These are phyloP conservation scores for Chymomyza fuscimana DNA, from an alignment of 2,888 invertebrate genomes.

Conservation along the genomic window DNA sequence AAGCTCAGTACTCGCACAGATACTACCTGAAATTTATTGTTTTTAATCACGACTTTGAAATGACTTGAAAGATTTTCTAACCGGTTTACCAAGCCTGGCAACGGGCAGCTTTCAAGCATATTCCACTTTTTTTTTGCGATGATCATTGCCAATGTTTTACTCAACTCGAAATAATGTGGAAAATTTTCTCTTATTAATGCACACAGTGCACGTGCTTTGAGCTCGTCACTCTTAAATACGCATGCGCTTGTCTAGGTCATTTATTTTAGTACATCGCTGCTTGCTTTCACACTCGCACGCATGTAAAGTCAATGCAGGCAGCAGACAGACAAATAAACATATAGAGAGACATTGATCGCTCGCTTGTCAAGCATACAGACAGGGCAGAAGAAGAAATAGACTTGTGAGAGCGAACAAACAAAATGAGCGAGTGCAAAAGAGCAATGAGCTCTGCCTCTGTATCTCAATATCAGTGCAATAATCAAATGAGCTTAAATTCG, in stretches of 20 bases:
- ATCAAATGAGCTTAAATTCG: constrained; percentile 59
- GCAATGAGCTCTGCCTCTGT: constrained; percentile 24
- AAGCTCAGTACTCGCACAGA: constrained; percentile 19
- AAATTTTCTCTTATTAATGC: constrained; percentile 54
- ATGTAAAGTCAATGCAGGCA: background rate
- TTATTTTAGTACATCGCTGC: constrained; percentile 34
- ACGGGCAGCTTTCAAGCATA: constrained; percentile 11
- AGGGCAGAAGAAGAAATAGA: background rate
- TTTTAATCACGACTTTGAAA: background rate
- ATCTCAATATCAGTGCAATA: constrained; percentile 28
- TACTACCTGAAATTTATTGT: background rate
- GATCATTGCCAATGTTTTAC: constrained; percentile 56
- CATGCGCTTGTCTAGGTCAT: constrained; percentile 60
- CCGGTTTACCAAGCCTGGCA: constrained; percentile 50
- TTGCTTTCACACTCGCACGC: constrained; percentile 38
- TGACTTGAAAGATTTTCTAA: constrained; percentile 59
- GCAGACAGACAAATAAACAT: constrained; percentile 9
- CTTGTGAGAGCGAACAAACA: background rate
- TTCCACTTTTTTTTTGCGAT: constrained; percentile 12
- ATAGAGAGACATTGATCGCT: constrained; percentile 12
- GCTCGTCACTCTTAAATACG: constrained; percentile 42
- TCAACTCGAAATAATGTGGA: constrained; percentile 31
- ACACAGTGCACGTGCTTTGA: constrained; percentile 48
- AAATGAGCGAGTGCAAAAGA: constrained; percentile 69
- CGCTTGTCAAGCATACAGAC: background rate